Base-by-base conservation (phyloP, 2,113 vertebrate species). In the Nesospiza acunhae region DNA sequence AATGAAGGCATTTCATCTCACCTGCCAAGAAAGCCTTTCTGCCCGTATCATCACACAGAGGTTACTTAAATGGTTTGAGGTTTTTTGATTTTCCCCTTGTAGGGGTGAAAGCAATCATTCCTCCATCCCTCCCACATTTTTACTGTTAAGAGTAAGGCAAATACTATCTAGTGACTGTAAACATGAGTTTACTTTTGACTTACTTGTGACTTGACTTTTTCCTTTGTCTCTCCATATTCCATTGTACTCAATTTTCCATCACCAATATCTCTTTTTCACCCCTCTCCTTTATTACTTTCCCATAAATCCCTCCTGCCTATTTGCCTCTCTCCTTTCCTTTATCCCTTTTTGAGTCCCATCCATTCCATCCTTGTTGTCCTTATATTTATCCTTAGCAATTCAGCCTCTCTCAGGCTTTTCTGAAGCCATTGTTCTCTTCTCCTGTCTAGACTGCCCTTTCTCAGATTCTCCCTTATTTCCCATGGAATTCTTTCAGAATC, bases 1-100 rank as follows among this genome's bases (percentile, higher is more conserved):
- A 87, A 87, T 46, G 30, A 85, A 93, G 42, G 77, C 39, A 63
- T 85, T 96, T 87, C 26, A 78, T 73, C 89, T 84, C 77, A 87
- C 60, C 87, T 94, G 77, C 63, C 87, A 67, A 63, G 52, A 49
- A 79, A 76, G 52, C 11, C 78, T 91, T 89, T 73, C 55, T 82
- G 62, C 55, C 41, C 33, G 11, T 90, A 59, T 28, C 30, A 31
- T 78, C 50, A 83, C 41, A 60, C 18, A 55, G 26, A 63, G 63
- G 35, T 41, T 82, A 49, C 37, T 58, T 58, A 24, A 33, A 79
- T 20, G 19, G 18, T 87, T 69, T 60, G 55, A 23, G 7, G 6
- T 9, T 23, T 35, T 74, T 74, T 60, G 37, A 6, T 79, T 83
- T 73, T 39, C n/a, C n/a, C 42, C 33, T 70, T 68, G 11, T 24